Base-by-base conservation (phyloP, 2,113 vertebrate genomes). In the Macrotus californicus region DNA sequence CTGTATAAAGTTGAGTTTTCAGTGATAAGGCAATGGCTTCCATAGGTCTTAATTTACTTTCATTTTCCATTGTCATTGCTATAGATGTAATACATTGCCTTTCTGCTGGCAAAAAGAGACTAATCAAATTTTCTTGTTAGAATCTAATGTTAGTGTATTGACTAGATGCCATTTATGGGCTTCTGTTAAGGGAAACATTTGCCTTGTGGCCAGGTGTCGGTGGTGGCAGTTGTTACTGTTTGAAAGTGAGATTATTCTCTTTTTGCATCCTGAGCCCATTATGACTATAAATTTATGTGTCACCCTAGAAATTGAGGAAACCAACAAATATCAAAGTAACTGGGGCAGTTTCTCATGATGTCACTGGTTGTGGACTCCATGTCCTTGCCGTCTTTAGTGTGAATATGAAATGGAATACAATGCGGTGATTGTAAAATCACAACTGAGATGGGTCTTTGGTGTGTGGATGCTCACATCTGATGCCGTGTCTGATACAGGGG, bases 31-130 rank as follows among this genome's bases (percentile, higher is more conserved):
- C 80, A 56, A 3, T 83, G 87, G 84, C 79, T 89, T 87, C 50
- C 7, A 15, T 36, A 41, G 73, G 7, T 92, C 39, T 92, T 95
- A n/a, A 83, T 90, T 89, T 83, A 59, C 80, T 93, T 83, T 94
- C 52, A 66, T 89, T 75, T 83, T 94, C 69, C 6, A 1, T 84
- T 93, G 84, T 73, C 94, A 77, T 0, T 43, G 31, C 43, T 48
- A 6, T 24, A 9, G 66, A 93, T 85, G 54, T 89, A 73, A 87
- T n/a, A 4, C 75, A 79, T 69, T 73, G 69, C 69, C 59, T 81
- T 70, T 87, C 80, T 72, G 3, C 43, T 43, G 13, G 67, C 1
- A 15, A 19, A 73, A 70, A 16, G n/a, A 93, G 10, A 61, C 39
- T 41, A 36, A 88, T 59, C 43, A 56, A 2, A 48, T 87, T 72